A percentile compares a stretch with the other conserved stretches of the same genome.
These are phyloP conservation scores for Drosophila kuntzei DNA, from an alignment of 2,888 invertebrate genomes.

Conservation along the genomic window DNA sequence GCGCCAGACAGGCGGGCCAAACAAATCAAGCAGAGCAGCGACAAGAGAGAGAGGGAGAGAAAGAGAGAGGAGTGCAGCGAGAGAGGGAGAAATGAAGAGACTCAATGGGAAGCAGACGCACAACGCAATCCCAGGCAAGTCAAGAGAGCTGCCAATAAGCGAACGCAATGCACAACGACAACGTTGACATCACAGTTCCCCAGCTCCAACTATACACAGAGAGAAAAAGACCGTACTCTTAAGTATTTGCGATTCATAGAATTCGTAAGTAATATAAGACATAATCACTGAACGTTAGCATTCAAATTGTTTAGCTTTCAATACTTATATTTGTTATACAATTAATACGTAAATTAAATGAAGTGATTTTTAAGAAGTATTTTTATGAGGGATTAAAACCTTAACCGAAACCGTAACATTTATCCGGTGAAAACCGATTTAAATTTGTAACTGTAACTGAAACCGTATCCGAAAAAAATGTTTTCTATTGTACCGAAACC, in stretches of 20 bases:
- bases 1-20: slow-evolving; percentile 34
- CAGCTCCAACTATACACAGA: background rate
- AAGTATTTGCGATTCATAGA: background rate
- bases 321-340: no score
- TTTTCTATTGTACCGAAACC: no score
- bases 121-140: slow-evolving; percentile 70
- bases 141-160: slow-evolving; percentile 56
- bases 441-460: no score
- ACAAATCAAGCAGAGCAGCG: slow-evolving; percentile 24
- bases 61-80: no score
- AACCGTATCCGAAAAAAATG: no score
- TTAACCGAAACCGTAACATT: no score
- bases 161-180: slow-evolving; percentile 41
- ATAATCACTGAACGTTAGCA: background rate
- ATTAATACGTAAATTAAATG: no score
- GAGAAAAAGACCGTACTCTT: background rate
- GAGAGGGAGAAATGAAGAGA: background rate
- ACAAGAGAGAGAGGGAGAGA: background rate
- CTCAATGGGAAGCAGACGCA: slow-evolving; percentile 70
- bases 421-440: no score
- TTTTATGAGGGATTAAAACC: no score
- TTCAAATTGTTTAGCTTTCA: no score
- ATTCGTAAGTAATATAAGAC: no score
- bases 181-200: slow-evolving; percentile 52
- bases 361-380: no score